A percentile compares a stretch with the other conserved stretches of the same genome.
phyloP scores from a whole-genome alignment of 2,888 invertebrate genomes.

The Venustoraphidia nigricollis region DNA sequence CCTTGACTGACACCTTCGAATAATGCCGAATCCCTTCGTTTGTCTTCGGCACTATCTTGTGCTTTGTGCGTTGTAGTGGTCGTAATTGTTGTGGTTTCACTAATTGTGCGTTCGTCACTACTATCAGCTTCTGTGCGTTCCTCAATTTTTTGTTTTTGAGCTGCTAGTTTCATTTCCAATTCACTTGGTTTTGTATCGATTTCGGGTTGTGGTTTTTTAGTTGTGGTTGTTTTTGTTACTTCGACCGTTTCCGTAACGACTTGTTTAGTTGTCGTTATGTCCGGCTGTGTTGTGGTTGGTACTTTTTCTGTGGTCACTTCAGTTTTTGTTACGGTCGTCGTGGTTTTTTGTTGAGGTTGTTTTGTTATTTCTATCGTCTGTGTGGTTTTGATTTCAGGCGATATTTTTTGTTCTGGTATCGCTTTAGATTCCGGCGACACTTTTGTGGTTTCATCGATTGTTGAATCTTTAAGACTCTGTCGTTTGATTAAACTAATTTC shows the following conservation, averaged over 20 bases:
- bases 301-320: constrained; percentile 28
- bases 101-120: constrained; percentile 3
- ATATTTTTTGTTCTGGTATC: constrained; percentile 25
- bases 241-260: constrained; percentile 17
- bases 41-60: constrained; percentile 8
- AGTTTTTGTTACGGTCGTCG: constrained; percentile 22
- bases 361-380: constrained; percentile 35
- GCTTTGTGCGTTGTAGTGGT: constrained; percentile 7
- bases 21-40: constrained; percentile 26
- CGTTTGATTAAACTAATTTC: constrained; percentile 56
- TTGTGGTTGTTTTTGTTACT: constrained; percentile 22
- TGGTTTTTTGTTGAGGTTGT: constrained; percentile 15
- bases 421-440: constrained; percentile 22
- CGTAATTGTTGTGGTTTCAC: constrained; percentile 5
- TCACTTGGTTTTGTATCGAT: constrained; percentile 23
- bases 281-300: constrained; percentile 29
- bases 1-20: constrained; percentile 29
- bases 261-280: constrained; percentile 20
- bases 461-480: constrained; percentile 39
- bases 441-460: constrained; percentile 18
- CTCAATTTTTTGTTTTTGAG: constrained; percentile 12
- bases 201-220: constrained; percentile 24
- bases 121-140: constrained; percentile 12
- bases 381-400: constrained; percentile 33
- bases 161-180: constrained; percentile 19